Conservation (phyloP, 1,140 invertebrate genomes). For the Zaprionus tsacasi region DNA sequence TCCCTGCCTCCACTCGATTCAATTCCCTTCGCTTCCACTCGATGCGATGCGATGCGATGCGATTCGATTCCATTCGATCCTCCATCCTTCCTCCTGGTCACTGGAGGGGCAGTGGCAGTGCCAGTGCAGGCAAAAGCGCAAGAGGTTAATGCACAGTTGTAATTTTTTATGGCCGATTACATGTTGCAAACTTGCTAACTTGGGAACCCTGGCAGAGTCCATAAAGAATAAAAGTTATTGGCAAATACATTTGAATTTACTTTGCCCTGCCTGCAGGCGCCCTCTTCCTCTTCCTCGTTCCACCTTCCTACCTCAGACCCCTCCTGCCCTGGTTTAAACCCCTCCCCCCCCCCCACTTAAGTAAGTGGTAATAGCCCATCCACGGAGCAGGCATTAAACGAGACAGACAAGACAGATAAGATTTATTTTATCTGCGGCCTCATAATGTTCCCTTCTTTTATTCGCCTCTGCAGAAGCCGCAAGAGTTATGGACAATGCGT, state of each 20-base stretch:
- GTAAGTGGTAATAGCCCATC: constrained; percentile 20
- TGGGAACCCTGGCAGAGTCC: constrained; percentile 59
- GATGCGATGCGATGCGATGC: constrained; percentile 35
- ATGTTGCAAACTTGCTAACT: constrained; percentile 67
- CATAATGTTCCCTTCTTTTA: constrained; percentile 1
- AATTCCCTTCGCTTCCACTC: not conserved
- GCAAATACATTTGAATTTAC: constrained; percentile 78
- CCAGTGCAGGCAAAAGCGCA: constrained; percentile 33
- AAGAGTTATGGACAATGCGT: constrained; percentile 1
- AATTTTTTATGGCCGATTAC: constrained; percentile 81
- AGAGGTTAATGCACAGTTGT: constrained; percentile 81
- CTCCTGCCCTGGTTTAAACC: constrained; percentile 36
- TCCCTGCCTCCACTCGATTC: not conserved
- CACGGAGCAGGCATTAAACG: constrained; percentile 5
- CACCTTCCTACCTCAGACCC: constrained; percentile 26
- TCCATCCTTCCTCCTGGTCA: constrained; percentile 29
- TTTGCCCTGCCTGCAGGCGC: constrained; percentile 30
- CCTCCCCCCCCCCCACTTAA: constrained; percentile 27
- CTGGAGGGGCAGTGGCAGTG: no score
- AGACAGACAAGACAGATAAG: not conserved
- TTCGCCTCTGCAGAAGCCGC: not conserved
- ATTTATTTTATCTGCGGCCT: constrained; percentile 9
- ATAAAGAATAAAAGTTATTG: constrained; percentile 80
- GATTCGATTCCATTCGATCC: constrained; percentile 21
- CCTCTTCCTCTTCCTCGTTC: not conserved